Evolutionary conservation across 2,797 vertebrate species (phyloP), one percentile per base, ranked within the genome.

Genomic region (Scomberomorus guttatus): DNA sequence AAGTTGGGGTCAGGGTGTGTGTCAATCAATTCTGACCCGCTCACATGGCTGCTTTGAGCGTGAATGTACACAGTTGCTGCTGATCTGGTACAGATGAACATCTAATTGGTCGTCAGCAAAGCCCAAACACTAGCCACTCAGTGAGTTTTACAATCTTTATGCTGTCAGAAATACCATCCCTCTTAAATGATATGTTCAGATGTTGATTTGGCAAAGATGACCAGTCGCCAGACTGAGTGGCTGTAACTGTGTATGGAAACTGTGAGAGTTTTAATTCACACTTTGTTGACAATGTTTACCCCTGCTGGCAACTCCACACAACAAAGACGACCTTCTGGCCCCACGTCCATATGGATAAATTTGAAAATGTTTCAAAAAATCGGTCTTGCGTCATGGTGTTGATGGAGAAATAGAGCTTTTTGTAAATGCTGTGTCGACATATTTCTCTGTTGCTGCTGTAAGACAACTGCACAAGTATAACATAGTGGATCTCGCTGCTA

Each of bases 131-230:
- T 48, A 44, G 48, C 52, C 63, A 18, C 56, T 75, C 13, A 58
- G 75, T 34, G 55, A 6, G 12, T 71, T 87, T 81, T 62, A 77
- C 37, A 56, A 14, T 61, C 54, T 61, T 50, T 1, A 58, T 51
- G 22, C 32, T 24, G 27, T 80, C 65, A 62, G 37, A 50, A 37
- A 51, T 42, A 42, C 3, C 34, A 62, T 55, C 15, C 34, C 22
- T 51, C 14, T 14, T 12, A 37, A 65, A 24, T 24, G 2, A 57
- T 55, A 24, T n/a, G 10, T 63, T 1, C 39, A 5, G 8, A 29
- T 46, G 51, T 64, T 42, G 48, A 72, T 66, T 73, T 60, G 20
- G 39, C 46, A 64, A 51, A 69, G 25, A 20, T 77, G 57, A 76
- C n/a, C 12, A 12, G 62, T 24, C 37, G 68, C 22, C 17, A 67